Base-by-base conservation (phyloP, 2,797 vertebrate genomes). In the Crax fasciolata region DNA sequence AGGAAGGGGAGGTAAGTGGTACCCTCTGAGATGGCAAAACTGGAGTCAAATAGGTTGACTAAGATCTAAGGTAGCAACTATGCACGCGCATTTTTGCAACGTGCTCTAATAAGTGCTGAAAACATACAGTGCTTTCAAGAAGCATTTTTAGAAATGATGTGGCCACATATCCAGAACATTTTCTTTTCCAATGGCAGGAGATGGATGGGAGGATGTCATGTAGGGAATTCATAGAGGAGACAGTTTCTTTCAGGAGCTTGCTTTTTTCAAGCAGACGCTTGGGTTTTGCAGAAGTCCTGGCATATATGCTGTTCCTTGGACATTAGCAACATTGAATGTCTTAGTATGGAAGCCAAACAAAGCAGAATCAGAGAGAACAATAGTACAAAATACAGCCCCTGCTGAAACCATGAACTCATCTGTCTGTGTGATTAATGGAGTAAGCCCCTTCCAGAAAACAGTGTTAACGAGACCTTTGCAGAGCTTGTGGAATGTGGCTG, bases 381-480 rank as follows among this genome's bases (percentile, higher is more conserved):
- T 5, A 62, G 59, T 2, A 28, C 20, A 70, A 81, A 76, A 67
- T 20, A 41, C 30, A 38, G 38, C 15, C 38, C 38, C 27, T n/a
- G 49, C 39, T 30, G 49, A 41, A 51, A 54, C 21, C 10, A 16
- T 13, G 43, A 92, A 32, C 48, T 81, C 28, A 62, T 73, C 16
- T 76, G 11, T 81, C 77, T 62, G 5, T 65, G n/a, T 84, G 66
- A 84, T 87, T 88, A 75, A 75, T 62, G 24, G 51, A 86, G 81
- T 1, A 2, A 90, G 10, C 6, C 35, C 28, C 14, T 85, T 83
- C 52, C 62, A 84, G 39, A 39, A 80, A 58, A 75, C 14, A 43
- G 43, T 21, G 16, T 65, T 84, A 80, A 91, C 28, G 44, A 87
- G 70, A 51, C 23, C 28, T 88, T 95, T 94, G n/a, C 71, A 79